Evolutionary conservation across 1,140 invertebrate species (phyloP), one percentile per base, ranked within the genome.

Genomic region (Danaus melanippus): DNA sequence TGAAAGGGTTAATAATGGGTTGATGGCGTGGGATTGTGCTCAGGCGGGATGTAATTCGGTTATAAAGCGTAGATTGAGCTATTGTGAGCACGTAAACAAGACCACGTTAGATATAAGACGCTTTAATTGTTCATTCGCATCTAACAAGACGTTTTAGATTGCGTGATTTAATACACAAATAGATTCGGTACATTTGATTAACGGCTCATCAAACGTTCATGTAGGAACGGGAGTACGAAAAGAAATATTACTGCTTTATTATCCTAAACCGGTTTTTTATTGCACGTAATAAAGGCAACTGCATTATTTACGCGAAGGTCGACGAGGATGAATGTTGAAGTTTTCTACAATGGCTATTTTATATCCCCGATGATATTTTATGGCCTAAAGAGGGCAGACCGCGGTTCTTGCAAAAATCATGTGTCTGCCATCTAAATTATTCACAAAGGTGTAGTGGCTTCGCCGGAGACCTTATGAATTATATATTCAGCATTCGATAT

Each of bases 1-100:
- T 80, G 76, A 79, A 82, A 77, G 77, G 79, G 77, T 79, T 81
- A 82, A 80, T 82, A 84, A 79, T 81, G 70, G 62, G 59, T 58
- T 59, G 66, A 69, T 64, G 69, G 58, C 75, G 79, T 76, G 76
- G 72, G 76, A 77, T 76, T 76, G 73, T 75, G 69, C 60, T 49
- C 52, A 63, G 58, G 54, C 52, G 60, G 60, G 56, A 61, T 67
- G 67, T 77, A 77, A 83, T 76, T 78, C 61, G 65, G 72, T 84
- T 82, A 78, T 74, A 74, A 73, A 73, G 69, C 66, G 74, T 68
- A 81, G 77, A 84, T 84, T 84, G 77, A 82, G 79, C 59, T 60
- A 84, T 84, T 84, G 80, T 84, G 56, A 59, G 56, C 43, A 39
- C 42, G 64, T 66, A 68, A 74, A 67, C 67, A 71, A 74, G 67